Evolutionary conservation across 2,888 invertebrate genomes (phyloP).

Genomic region (Hyppa rectilinea): DNA sequence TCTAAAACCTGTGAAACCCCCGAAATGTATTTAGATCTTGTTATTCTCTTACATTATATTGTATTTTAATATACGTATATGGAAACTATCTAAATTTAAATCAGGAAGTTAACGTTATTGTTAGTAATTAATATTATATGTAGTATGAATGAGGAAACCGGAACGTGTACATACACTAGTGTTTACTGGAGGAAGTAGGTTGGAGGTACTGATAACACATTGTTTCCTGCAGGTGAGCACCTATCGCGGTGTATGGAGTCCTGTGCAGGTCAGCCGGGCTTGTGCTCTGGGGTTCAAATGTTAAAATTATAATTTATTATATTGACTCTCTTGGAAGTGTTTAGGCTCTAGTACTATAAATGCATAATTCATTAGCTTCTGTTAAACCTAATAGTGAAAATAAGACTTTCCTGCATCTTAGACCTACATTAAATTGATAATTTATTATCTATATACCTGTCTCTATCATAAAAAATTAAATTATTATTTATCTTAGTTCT

Average conservation of each 20-base stretch:
- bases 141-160: too few species aligned
- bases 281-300: background rate
- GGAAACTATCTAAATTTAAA: background rate
- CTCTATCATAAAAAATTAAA: too few species aligned
- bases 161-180: background rate
- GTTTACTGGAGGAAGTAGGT: constrained; percentile 22
- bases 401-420: background rate
- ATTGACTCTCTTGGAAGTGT: background rate
- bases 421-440: too few species aligned
- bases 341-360: background rate
- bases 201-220: constrained; percentile 13
- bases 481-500: background rate
- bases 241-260: background rate
- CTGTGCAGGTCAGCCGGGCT: background rate
- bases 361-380: background rate
- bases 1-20: background rate
- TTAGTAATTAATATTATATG: too few species aligned
- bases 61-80: background rate
- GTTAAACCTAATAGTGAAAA: background rate
- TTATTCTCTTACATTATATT: constrained; percentile 4
- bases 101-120: constrained; percentile 22
- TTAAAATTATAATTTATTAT: background rate
- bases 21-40: constrained; percentile 7
- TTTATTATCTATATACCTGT: too few species aligned
- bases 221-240: constrained; percentile 50